Base-by-base conservation (phyloP, 2,113 vertebrate genomes). In the Poicephalus gulielmi region DNA sequence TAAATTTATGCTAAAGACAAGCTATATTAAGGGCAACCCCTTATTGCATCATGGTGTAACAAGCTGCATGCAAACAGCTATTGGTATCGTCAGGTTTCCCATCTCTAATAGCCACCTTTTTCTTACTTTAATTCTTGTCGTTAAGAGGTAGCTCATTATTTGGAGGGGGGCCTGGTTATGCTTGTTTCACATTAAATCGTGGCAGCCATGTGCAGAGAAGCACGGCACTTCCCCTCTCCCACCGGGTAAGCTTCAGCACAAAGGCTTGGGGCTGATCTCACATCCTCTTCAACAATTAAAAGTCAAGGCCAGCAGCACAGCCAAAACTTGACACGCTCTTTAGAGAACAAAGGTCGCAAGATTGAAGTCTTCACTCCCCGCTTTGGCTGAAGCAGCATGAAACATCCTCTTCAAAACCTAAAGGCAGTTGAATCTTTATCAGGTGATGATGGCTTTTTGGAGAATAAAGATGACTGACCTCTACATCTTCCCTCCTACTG, bases 201-300 rank as follows among this genome's bases (percentile, higher is more conserved):
- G 88, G 83, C 93, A 83, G 79, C 5, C 1, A 62, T 57, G 79
- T 13, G 52, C 79, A 70, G 83, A 95, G 85, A 94, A 83, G 82
- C 79, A 78, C 33, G 0, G 92, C 91, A 95, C 94, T 95, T 96
- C 91, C 92, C 94, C 83, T 95, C 95, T 94, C 95, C 90, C 92
- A 67, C 85, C 0, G 85, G 81, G 94, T 80, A 92, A 92, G 83
- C 91, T 70, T 73, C 82, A 76, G 90, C 95, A 95, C 91, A 97
- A 96, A 94, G 88, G 86, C 80, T 89, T 30, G 33, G 88, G 93
- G 93, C 93, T 95, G 96, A 96, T 91, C 92, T 97, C 95, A 96
- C 91, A 95, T 97, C 97, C 96, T 96, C 94, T 94, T 81, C 93
- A 93, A 95, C 88, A 96, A 97, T 96, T 97, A 95, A 77, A 96